These are phyloP conservation scores for Agrilus biguttatus DNA, from an alignment of 2,888 invertebrate species.

Conservation along the genomic window DNA sequence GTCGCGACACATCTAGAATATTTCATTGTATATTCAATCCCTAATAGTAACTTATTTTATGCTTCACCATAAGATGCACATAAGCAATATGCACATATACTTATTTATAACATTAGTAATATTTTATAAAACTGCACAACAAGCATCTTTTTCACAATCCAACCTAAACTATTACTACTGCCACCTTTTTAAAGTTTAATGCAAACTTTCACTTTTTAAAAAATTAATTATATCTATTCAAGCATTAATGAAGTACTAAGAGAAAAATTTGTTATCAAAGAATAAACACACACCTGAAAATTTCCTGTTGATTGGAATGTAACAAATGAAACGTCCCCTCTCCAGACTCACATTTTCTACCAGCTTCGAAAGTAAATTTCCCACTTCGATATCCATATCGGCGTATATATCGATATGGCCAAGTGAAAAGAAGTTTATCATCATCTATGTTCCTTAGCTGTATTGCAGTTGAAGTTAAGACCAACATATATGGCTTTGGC, in stretches of 20 bases:
- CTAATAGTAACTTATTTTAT: background rate
- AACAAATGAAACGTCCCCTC: constrained; percentile 72
- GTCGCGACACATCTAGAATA: constrained; percentile 57
- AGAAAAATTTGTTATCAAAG: background rate
- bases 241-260: too few species aligned
- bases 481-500: constrained; percentile 49
- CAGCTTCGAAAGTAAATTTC: constrained; percentile 79
- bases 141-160: background rate
- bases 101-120: too few species aligned
- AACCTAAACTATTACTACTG: background rate
- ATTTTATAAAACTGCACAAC: too few species aligned
- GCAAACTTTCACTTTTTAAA: background rate
- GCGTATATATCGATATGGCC: constrained; percentile 75
- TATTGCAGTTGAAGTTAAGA: constrained; percentile 60
- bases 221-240: background rate
- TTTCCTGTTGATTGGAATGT: constrained; percentile 69
- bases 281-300: constrained; percentile 33
- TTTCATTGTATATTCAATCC: background rate
- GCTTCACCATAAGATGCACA: background rate
- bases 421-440: constrained; percentile 53
- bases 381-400: constrained; percentile 76
- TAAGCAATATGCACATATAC: too few species aligned
- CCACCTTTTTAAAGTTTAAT: too few species aligned
- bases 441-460: constrained; percentile 55
- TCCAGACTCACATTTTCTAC: constrained; percentile 72